These are phyloP conservation scores for Pharmacophagus antenor DNA, from an alignment of 2,888 invertebrate species.

Conservation along the genomic window DNA sequence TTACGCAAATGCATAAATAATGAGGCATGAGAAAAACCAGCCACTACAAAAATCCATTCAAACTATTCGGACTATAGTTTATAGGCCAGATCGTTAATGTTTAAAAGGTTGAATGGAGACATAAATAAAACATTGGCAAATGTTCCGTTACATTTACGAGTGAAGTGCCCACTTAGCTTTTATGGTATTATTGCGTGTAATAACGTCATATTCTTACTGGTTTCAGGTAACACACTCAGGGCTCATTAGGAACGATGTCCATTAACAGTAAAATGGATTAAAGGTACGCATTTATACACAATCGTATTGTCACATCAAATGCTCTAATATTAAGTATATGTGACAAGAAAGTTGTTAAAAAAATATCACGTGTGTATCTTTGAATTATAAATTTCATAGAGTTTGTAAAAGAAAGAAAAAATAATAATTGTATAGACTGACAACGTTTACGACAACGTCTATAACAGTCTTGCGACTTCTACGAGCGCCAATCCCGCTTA, in stretches of 20 bases:
- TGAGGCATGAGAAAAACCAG: conserved; percentile 9
- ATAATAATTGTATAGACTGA: no score
- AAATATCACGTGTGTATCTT: neutral
- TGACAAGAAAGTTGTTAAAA: neutral
- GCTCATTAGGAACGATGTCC: conserved; percentile 13
- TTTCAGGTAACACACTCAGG: conserved; percentile 42
- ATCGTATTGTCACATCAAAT: neutral
- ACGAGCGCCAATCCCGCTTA: neutral
- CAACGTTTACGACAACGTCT: no score
- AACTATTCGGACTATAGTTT: conserved; percentile 29
- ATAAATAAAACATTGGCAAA: conserved; percentile 40
- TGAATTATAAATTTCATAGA: no score
- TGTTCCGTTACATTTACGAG: conserved; percentile 42
- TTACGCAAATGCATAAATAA: conserved; percentile 20
- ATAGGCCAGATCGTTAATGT: conserved; percentile 29
- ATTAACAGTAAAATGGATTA: conserved; percentile 22
- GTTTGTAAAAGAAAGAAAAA: no score
- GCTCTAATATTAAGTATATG: neutral
- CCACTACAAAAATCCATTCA: conserved; percentile 26
- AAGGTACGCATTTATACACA: conserved; percentile 15
- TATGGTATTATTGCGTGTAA: conserved; percentile 39
- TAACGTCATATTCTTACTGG: conserved; percentile 40
- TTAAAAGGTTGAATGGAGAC: conserved; percentile 37
- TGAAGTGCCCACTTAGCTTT: conserved; percentile 37
- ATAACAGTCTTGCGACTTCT: neutral